Base-by-base conservation (phyloP, 2,797 vertebrate genomes). In the Melanotaenia maccullochi region DNA sequence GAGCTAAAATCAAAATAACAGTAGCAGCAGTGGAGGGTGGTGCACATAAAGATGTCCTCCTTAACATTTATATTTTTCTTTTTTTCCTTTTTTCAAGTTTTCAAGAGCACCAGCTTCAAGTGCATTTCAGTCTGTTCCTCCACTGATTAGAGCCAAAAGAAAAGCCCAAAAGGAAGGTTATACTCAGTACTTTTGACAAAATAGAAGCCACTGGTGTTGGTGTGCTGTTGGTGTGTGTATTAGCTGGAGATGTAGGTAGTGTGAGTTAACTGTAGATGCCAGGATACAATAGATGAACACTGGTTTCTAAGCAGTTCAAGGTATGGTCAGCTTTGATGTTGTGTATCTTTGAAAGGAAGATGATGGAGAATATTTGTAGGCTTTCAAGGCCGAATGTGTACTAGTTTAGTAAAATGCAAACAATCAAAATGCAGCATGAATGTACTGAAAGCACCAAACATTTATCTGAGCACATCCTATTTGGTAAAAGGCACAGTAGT, bases 401-500 rank as follows among this genome's bases (percentile, higher is more conserved):
- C 66, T 77, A 74, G 56, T 79, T 90, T 79, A 76, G 72, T 84
- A 52, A 84, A 79, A 85, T 73, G 86, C 85, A 78, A 90, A 92
- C 90, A 89, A 92, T 92, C 88, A 83, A 87, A 88, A 88, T 14
- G 79, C 76, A 85, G 76, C 70, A 73, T 71, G 84, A 85, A 88
- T 86, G 79, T 81, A 88, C 87, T 78, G 70, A 85, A 75, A 87
- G 85, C 85, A 84, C 80, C 70, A 74, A 76, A 85, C 78, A 64
- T 71, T 86, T 80, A 82, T 83, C 68, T 77, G 58, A 85, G 90
- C 87, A 91, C 85, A 91, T 92, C 84, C 77, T 85, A 86, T 92
- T 93, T 91, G 87, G 89, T 91, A 92, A 93, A 94, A 95, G 94
- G 94, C 94, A 95, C 94, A 90, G 86, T 92, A 90, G 85, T 92